Evolutionary conservation across 2,113 vertebrate genomes (phyloP), one percentile per base, ranked within the genome.

Genomic region (Oriolus oriolus): DNA sequence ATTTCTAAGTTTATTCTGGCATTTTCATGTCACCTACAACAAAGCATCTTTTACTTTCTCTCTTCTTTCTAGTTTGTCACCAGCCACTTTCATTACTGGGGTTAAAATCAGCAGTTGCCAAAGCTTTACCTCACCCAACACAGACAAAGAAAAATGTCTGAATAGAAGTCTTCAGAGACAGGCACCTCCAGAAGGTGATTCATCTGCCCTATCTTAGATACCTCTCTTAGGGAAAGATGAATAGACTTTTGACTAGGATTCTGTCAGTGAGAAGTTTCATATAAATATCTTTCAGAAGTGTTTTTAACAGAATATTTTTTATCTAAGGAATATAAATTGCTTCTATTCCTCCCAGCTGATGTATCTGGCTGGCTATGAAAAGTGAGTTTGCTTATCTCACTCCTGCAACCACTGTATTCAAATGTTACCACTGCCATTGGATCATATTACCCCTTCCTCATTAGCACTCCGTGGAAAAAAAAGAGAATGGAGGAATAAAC

Each of bases 221-320:
- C 73, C 76, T 93, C 79, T 97, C 83, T 90, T 86, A 95, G 61
- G 82, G 87, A 88, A 96, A 95, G 94, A 95, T 95, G 52, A 96
- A 96, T 95, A 79, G 91, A 92, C 84, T 95, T 95, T 94, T 89
- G 91, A 95, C 89, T 94, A 66, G 60, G 84, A 93, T 96, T 95
- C 93, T 96, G 93, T 91, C 92, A 93, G 76, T 41, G 56, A 93
- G 79, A 92, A 92, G 79, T 90, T 95, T 96, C 61, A 89, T 94
- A 96, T 52, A 96, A 97, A 95, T 91, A 90, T 78, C 79, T 81
- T 95, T 92, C 88, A 92, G 90, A 94, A 94, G 83, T 86, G 80
- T 84, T 95, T 95, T 93, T 92, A 96, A 88, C 92, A 93, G 92
- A 94, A 44, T 88, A 81, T 93, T 94, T 96, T 96, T 95, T 94